A percentile compares a stretch with the other conserved stretches of the same genome.
phyloP scores from a whole-genome alignment of 2,797 vertebrate genomes.

The Poeciliopsis turneri region DNA sequence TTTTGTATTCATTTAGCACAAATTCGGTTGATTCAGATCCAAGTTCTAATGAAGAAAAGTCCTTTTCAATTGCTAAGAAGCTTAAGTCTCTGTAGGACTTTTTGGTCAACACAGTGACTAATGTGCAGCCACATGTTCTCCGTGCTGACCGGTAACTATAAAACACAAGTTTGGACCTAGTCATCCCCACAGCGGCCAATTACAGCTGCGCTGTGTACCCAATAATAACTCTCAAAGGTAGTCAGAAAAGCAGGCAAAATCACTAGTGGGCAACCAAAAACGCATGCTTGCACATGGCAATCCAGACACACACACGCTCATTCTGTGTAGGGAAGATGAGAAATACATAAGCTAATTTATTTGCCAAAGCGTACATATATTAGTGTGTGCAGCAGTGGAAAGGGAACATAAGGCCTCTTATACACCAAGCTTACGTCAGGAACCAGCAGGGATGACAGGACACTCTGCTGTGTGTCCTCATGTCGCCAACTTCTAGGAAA shows the following conservation, averaged over 20 bases:
- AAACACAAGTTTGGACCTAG: conserved; percentile 44
- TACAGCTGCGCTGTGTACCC: conserved; percentile 51
- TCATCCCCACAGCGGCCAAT: conserved; percentile 71
- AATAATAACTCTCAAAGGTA: conserved; percentile 38
- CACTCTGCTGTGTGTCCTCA: not conserved
- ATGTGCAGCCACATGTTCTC: conserved; percentile 11
- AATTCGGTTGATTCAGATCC: not conserved
- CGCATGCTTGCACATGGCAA: not conserved
- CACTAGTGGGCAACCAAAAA: not conserved
- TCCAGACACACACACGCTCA: not conserved
- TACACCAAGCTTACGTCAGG: not conserved
- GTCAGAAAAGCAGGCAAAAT: conserved; percentile 17
- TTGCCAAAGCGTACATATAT: not conserved
- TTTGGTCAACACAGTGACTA: conserved; percentile 25
- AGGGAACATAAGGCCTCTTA: not conserved
- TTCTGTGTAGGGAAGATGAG: not conserved
- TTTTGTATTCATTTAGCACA: not conserved
- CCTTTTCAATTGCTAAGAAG: not conserved
- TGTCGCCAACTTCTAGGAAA: conserved; percentile 1
- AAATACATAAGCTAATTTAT: not conserved
- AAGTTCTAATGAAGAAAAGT: not conserved
- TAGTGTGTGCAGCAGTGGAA: not conserved
- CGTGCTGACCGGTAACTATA: conserved; percentile 24
- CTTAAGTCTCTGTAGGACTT: conserved; percentile 4
- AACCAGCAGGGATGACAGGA: not conserved